These are phyloP conservation scores for Lamellibrachia luymesi DNA, from an alignment of 1,140 invertebrate genomes.

Conservation along the genomic window DNA sequence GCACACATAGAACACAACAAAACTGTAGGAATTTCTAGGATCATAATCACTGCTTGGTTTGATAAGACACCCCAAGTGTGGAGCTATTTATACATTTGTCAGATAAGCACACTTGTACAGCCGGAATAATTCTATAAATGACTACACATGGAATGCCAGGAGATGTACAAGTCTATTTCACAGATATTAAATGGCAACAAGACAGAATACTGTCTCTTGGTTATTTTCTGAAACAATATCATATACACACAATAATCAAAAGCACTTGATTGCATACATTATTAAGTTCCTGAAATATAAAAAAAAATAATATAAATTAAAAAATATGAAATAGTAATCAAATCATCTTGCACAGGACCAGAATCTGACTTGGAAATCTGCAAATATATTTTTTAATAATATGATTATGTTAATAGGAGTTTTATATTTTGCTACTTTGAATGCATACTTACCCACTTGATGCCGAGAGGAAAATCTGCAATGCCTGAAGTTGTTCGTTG, in stretches of 20 bases:
- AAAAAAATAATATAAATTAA: background rate
- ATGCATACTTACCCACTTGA: conserved; percentile 53
- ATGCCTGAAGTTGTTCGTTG: conserved; percentile 49
- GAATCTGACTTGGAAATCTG: no score
- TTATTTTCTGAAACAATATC: background rate
- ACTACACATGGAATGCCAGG: background rate
- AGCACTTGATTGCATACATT: background rate
- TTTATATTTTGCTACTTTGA: background rate
- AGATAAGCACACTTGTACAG: background rate
- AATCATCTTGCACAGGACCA: background rate
- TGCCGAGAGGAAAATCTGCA: conserved; percentile 53
- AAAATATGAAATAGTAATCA: background rate
- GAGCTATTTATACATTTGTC: background rate
- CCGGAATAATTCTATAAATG: background rate
- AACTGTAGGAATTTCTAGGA: background rate
- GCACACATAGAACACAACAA: no score
- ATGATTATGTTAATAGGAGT: no score
- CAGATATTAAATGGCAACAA: background rate
- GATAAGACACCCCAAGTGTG: background rate
- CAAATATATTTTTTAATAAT: no score
- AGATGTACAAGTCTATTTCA: background rate
- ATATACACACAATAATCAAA: background rate
- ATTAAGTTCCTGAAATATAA: background rate
- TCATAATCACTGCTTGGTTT: background rate
- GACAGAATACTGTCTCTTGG: no score